Base-by-base conservation (phyloP, 2,113 vertebrate genomes). In the Marmota monax region DNA sequence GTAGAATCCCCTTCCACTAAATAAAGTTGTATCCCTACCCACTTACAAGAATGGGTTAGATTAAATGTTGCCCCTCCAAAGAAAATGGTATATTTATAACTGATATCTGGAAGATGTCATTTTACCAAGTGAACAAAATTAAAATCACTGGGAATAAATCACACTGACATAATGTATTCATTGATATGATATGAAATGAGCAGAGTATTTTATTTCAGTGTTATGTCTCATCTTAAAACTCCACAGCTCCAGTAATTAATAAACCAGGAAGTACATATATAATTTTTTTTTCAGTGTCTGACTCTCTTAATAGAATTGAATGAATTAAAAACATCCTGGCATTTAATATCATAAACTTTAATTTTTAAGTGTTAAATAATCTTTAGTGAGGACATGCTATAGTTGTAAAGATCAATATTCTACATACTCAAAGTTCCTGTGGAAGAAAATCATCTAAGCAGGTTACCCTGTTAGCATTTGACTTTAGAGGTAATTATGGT, bases 301-400 rank as follows among this genome's bases (percentile, higher is more conserved):
- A 88, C 0, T 58, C n/a, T 83, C 84, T 70, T 58, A 51, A 67
- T 51, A n/a, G 4, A 88, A 37, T 20, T 82, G 23, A 88, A 25
- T 85, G 9, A 53, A 58, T 76, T 70, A 25, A 8, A 10, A 51
- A 8, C 0, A 86, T 80, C 0, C 0, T 0, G 27, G 4, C 0
- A 37, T 42, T 86, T 90, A 63, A n/a, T 63, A 29, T 51, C n/a
- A 95, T 61, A 76, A 69, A 70, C 16, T 25, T 63, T 82, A 67
- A 58, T 23, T 37, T 74, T 56, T 16, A 76, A 63, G 9, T 39
- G 34, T 48, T 72, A 70, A 29, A 11, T 27, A 12, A 56, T 23
- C 32, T 53, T 69, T 70, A 73, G 7, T 23, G 73, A 14, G 67
- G 16, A 53, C 29, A 69, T 48, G 70, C 7, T 10, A 39, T 45